Conservation (phyloP, 2,113 vertebrate genomes). For the Psittacara wagleri region DNA sequence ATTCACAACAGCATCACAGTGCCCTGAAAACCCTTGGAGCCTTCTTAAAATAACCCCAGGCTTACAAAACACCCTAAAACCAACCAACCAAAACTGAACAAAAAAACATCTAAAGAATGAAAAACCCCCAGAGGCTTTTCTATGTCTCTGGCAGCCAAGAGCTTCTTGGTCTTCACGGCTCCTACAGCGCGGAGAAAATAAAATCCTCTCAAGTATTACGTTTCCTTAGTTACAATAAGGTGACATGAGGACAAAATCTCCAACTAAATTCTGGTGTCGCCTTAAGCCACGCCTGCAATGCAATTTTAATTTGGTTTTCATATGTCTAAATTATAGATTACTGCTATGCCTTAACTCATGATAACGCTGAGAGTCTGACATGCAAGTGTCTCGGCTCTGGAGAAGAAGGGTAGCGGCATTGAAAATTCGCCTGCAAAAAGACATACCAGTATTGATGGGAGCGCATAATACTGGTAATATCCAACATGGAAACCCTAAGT, state of each 20-base stretch:
- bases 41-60: background rate
- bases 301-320: conserved; percentile 58
- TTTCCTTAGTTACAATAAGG: conserved; percentile 45
- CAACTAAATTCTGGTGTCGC: conserved; percentile 14
- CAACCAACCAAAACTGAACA: background rate
- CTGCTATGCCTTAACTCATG: background rate
- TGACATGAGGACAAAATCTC: conserved; percentile 51
- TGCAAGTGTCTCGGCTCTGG: background rate
- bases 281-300: conserved; percentile 51
- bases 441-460: background rate
- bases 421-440: background rate
- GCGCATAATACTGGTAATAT: background rate
- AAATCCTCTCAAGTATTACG: background rate
- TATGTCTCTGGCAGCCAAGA: background rate
- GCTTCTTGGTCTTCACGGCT: background rate
- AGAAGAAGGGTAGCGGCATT: background rate
- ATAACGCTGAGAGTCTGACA: background rate
- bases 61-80: background rate
- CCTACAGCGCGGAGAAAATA: background rate
- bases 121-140: background rate
- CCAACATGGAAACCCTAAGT: background rate
- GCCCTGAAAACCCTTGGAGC: background rate
- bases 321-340: conserved; percentile 57
- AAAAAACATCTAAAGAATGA: background rate
- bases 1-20: background rate